Conservation (phyloP, 2,113 vertebrate species). For the Petrocephalus zakoni region DNA sequence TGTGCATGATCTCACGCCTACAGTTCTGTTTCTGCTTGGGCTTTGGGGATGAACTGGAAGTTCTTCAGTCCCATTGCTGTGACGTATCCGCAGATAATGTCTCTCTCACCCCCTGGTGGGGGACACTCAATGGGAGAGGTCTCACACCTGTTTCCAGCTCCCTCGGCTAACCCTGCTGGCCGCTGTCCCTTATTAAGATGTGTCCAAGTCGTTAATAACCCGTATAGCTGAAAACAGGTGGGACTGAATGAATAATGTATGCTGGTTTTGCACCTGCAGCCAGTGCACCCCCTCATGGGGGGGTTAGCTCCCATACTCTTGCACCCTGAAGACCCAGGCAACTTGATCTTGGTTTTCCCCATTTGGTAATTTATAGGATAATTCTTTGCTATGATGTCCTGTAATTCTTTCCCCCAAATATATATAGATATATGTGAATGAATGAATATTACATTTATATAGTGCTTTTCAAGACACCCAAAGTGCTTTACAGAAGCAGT, state of each 20-base stretch:
- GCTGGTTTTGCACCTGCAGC: conserved; percentile 8
- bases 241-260: neutral
- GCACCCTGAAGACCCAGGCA: neutral
- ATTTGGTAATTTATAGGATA: neutral
- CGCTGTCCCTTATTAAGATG: neutral
- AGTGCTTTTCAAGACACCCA: too few relatives aligned
- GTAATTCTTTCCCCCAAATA: neutral
- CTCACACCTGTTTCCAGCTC: neutral
- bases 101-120: neutral
- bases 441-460: too few relatives aligned
- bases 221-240: neutral
- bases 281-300: neutral
- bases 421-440: neutral
- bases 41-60: neutral
- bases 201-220: neutral
- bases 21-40: neutral
- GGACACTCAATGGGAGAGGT: neutral
- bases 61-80: neutral
- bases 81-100: neutral
- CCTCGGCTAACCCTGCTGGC: neutral
- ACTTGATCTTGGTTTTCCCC: neutral
- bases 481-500: too few relatives aligned
- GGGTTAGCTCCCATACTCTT: neutral
- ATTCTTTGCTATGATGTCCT: neutral
- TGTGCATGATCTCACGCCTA: neutral